A percentile compares a stretch with the other conserved stretches of the same genome.
Conservation (phyloP, 2,113 vertebrate species). For the Plecturocebus donacophilus region DNA sequence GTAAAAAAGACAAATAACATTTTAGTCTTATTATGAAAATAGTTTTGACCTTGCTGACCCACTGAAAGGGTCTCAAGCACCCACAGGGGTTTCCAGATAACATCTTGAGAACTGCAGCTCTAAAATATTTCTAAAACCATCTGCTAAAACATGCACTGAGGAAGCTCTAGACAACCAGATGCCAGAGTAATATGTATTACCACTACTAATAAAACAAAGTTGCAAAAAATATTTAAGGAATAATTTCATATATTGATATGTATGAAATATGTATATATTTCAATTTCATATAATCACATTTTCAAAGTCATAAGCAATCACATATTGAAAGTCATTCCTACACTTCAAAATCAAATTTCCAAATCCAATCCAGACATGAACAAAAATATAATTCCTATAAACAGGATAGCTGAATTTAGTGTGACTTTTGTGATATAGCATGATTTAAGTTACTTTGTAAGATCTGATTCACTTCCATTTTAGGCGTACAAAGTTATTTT, state of each 20-base stretch:
- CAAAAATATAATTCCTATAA: slow-evolving; percentile 26
- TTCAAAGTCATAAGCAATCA: slow-evolving; percentile 28
- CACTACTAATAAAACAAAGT: neutral
- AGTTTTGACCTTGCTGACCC: neutral
- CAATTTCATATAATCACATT: neutral
- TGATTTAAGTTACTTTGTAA: slow-evolving; percentile 24
- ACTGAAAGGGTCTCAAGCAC: neutral
- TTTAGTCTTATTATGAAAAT: slow-evolving; percentile 36
- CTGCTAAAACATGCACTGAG: neutral
- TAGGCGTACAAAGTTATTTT: slow-evolving; percentile 14
- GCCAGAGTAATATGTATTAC: neutral
- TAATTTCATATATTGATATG: slow-evolving; percentile 41
- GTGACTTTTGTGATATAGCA: neutral
- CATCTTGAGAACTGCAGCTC: neutral
- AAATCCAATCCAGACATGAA: neutral
- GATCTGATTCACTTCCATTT: neutral
- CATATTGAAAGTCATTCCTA: slow-evolving; percentile 34
- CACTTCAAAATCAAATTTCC: slow-evolving; percentile 34
- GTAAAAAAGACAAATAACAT: slow-evolving; percentile 7
- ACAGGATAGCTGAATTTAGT: neutral
- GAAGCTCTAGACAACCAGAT: neutral
- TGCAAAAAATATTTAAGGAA: slow-evolving; percentile 20
- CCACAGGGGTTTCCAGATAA: neutral
- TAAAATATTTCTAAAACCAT: neutral
- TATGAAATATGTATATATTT: neutral